Conservation (phyloP, 2,888 invertebrate genomes). For the Tanytarsus gracilentus region DNA sequence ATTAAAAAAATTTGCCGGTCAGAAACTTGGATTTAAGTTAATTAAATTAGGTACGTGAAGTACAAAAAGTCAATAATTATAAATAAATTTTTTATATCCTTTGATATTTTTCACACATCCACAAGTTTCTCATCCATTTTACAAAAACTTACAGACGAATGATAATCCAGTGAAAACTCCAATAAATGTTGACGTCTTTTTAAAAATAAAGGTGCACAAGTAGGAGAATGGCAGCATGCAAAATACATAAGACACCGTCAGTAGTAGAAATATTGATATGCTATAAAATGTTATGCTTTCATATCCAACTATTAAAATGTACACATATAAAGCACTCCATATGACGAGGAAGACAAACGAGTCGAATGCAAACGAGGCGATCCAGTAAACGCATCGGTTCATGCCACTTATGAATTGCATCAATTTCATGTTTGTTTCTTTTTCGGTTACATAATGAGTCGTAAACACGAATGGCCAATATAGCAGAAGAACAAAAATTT, state of each 20-base stretch:
- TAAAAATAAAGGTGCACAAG: slow-evolving; percentile 58
- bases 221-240: slow-evolving; percentile 65
- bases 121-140: background rate
- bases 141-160: background rate
- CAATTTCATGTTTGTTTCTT: slow-evolving; percentile 58
- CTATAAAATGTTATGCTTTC: background rate
- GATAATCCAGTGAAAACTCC: slow-evolving; percentile 51
- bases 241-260: slow-evolving; percentile 59
- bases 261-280: slow-evolving; percentile 45
- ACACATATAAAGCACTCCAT: background rate
- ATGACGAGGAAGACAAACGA: background rate
- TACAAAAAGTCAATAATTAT: slow-evolving; percentile 47
- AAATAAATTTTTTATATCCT: background rate
- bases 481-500: background rate
- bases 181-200: slow-evolving; percentile 65
- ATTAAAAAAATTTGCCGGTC: no score
- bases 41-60: slow-evolving; percentile 32
- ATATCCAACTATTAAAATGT: background rate
- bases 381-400: slow-evolving; percentile 59
- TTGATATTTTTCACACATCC: background rate
- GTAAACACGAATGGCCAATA: background rate
- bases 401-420: slow-evolving; percentile 65
- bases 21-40: slow-evolving; percentile 39
- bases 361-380: slow-evolving; percentile 50
- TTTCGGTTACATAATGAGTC: slow-evolving; percentile 49